Base-by-base conservation (phyloP, 2,113 vertebrate species). In the Gambusia affinis region DNA sequence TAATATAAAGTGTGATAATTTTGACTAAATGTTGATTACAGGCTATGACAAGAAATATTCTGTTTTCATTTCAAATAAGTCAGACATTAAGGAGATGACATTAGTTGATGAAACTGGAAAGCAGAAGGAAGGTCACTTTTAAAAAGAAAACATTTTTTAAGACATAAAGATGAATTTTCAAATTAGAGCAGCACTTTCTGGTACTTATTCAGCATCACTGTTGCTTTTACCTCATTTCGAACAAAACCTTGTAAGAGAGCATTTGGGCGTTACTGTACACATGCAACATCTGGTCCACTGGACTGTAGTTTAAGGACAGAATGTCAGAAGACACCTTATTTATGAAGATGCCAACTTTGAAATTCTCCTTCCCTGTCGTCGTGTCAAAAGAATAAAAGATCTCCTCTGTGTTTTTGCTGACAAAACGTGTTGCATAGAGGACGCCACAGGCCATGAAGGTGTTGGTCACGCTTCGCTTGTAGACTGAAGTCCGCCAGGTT, bases 381-480 rank as follows among this genome's bases (percentile, higher is more conserved):
- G 94, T 92, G 84, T 95, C 89, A 2, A 93, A 91, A 0, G 92
- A 89, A 57, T 95, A 95, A 88, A 95, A 95, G 65, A 95, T 92
- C 84, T 95, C 92, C 70, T 95, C 94, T 0, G 5, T 4, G 0
- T 78, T 44, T 64, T 82, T 81, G 80, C 47, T 51, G 14, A 94
- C 3, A 15, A 74, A 93, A 0, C 94, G 88, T 0, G 94, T 95
- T 0, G 90, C 94, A 2, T 95, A 95, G 29, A 95, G 92, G 62
- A 94, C 73, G 0, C 94, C 94, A 0, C 94, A 94, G 1, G 62
- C 84, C 91, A 95, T 79, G 67, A 95, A 95, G 39, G 94, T 91
- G 81, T 95, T 95, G 64, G 89, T 94, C n/a, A 79, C 84, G 0
- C 71, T 85, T n/a, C 77, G 88, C 76, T 95, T 95, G 86, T 92